A percentile compares a stretch with the other conserved stretches of the same genome.
phyloP scores from a whole-genome alignment of 2,888 invertebrate species.

The Cistogaster globosa region DNA sequence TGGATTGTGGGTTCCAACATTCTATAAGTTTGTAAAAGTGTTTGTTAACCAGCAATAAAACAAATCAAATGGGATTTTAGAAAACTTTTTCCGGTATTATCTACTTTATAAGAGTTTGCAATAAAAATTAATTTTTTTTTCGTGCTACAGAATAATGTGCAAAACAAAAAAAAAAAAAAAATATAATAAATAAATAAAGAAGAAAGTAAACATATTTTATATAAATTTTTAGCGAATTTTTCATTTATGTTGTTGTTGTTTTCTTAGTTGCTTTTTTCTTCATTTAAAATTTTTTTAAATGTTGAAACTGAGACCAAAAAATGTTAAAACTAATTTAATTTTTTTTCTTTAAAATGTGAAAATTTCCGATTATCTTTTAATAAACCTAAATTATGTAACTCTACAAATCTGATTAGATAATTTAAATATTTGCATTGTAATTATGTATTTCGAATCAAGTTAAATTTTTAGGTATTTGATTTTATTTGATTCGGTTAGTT shows the following conservation, averaged over 20 bases:
- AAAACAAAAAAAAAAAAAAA: too few relatives aligned
- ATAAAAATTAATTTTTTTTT: background rate
- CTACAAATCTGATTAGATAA: too few relatives aligned
- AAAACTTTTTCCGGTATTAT: slow-evolving; percentile 57
- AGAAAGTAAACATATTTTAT: background rate
- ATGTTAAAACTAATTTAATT: background rate
- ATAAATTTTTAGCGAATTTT: slow-evolving; percentile 22
- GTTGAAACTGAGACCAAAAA: background rate
- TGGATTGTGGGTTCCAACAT: slow-evolving; percentile 70
- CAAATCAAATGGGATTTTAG: slow-evolving; percentile 69
- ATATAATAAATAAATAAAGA: too few relatives aligned
- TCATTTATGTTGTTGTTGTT: background rate
- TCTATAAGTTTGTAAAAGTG: slow-evolving; percentile 9
- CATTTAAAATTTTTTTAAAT: background rate
- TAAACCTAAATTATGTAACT: too few relatives aligned
- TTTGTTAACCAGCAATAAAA: slow-evolving; percentile 54
- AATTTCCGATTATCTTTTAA: too few relatives aligned
- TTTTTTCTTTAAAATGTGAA: too few relatives aligned
- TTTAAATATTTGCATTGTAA: too few relatives aligned
- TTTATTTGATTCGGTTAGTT: too few relatives aligned
- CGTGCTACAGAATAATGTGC: slow-evolving; percentile 22
- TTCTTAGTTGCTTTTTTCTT: background rate
- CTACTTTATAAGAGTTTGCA: slow-evolving; percentile 23
- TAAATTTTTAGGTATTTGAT: too few relatives aligned
- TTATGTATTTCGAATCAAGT: too few relatives aligned